Evolutionary conservation across 2,797 vertebrate species (phyloP).

Genomic region (Tangara arthus): DNA sequence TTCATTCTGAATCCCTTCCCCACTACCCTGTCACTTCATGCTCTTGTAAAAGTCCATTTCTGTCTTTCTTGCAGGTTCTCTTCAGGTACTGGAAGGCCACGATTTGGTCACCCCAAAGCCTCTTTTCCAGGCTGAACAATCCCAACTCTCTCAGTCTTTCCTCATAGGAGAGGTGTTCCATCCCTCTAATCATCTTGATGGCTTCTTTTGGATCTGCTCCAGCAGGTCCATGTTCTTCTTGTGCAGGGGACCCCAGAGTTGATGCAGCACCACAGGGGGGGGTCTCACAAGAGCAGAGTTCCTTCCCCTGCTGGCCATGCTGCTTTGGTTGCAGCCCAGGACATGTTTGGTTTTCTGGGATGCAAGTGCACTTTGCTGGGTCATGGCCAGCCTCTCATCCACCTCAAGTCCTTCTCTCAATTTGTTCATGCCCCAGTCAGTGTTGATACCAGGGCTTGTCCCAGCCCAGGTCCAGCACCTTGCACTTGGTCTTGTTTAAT

Average conservation of each 20-base stretch:
- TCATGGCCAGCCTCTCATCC: background rate
- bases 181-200: background rate
- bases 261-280: background rate
- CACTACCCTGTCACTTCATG: background rate
- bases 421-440: background rate
- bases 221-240: background rate
- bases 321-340: background rate
- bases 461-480: background rate
- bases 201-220: background rate
- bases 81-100: background rate
- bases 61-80: background rate
- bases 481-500: background rate
- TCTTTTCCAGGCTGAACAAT: background rate
- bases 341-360: background rate
- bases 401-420: background rate
- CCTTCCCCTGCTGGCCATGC: background rate
- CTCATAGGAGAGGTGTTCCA: background rate
- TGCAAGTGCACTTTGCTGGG: too few relatives aligned
- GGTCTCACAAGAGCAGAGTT: background rate
- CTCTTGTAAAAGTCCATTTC: background rate
- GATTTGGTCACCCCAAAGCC: background rate
- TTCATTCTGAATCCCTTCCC: background rate
- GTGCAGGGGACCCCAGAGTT: background rate
- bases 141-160: background rate
- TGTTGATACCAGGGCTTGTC: background rate